Conservation (phyloP, 2,113 vertebrate genomes). For the Meleagris gallopavo region DNA sequence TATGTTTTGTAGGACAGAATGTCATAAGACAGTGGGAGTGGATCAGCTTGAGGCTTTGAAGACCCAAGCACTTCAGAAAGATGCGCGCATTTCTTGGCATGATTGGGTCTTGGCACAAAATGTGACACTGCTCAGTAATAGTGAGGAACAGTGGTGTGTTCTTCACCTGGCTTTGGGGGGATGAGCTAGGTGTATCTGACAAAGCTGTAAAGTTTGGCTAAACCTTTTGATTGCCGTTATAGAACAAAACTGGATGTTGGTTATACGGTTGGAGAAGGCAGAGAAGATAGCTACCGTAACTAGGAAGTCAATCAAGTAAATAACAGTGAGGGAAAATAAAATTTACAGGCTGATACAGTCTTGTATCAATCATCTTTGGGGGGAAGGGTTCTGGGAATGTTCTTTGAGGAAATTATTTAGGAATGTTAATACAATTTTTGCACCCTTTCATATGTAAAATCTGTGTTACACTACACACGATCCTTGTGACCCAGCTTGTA, state of each 20-base stretch:
- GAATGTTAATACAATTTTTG: neutral
- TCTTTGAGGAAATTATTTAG: neutral
- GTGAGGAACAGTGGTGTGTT: neutral
- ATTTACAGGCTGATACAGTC: neutral
- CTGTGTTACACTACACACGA: neutral
- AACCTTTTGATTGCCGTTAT: neutral
- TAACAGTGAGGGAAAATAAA: neutral
- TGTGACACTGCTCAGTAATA: neutral
- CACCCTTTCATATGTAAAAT: neutral
- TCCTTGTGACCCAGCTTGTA: constrained; percentile 28
- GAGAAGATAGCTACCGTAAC: neutral
- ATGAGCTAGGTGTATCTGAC: neutral
- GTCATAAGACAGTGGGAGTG: neutral
- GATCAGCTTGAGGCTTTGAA: neutral
- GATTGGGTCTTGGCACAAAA: neutral
- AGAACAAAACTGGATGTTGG: neutral
- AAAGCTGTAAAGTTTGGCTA: neutral
- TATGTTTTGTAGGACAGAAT: neutral
- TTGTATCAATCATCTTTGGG: neutral
- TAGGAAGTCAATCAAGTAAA: neutral
- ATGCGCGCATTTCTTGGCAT: neutral
- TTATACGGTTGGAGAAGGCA: neutral
- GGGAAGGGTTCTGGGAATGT: neutral
- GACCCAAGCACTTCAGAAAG: neutral
- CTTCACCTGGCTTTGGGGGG: neutral